Evolutionary conservation across 2,888 invertebrate genomes (phyloP).

Genomic region (Sarcophaga subvicina): DNA sequence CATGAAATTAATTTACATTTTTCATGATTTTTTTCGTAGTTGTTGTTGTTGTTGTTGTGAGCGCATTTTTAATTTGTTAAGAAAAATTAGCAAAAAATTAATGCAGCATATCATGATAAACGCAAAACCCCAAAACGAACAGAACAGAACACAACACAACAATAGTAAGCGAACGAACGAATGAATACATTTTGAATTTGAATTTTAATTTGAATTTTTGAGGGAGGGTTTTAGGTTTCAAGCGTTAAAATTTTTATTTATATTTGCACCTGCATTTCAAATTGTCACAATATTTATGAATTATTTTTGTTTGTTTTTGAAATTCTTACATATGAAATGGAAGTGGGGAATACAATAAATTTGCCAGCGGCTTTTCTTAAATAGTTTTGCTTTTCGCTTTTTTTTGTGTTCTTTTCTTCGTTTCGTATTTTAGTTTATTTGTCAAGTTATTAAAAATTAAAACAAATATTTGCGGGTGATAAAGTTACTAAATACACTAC

Average conservation of each 20-base stretch:
- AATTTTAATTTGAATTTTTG: constrained; percentile 45
- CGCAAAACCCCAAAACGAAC: neutral
- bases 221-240: constrained; percentile 56
- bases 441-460: neutral
- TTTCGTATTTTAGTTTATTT: constrained; percentile 14
- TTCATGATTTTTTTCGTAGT: constrained; percentile 53
- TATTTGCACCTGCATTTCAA: constrained; percentile 65
- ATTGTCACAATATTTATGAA: constrained; percentile 59
- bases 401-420: neutral
- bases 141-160: neutral
- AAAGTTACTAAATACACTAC: constrained; percentile 32
- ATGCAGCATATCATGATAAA: constrained; percentile 67
- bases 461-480: neutral
- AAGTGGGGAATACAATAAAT: constrained; percentile 1
- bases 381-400: neutral
- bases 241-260: constrained; percentile 48
- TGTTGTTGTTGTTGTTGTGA: constrained; percentile 22
- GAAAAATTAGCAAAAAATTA: constrained; percentile 66
- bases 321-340: neutral
- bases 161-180: neutral
- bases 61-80: constrained; percentile 59
- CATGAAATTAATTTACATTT: constrained; percentile 63
- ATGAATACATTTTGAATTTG: too few relatives aligned
- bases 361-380: constrained; percentile 48
- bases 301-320: neutral